Base-by-base conservation (phyloP, 2,888 invertebrate genomes). In the Ornithoptera priamus region DNA sequence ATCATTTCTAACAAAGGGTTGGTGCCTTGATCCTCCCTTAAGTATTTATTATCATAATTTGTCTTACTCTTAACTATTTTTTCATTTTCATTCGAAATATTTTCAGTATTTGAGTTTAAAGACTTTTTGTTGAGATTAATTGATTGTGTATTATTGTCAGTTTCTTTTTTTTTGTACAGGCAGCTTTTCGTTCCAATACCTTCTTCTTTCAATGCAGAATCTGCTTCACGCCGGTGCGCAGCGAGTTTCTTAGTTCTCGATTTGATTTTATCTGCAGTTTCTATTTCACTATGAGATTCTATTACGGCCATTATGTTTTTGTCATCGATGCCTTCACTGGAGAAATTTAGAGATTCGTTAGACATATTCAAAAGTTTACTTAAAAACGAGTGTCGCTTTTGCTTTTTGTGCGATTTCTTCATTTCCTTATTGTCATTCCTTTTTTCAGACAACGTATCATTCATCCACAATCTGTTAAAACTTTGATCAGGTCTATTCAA, bases 1-100 rank as follows among this genome's bases (percentile, higher is more conserved):
- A 91, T 73, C 81, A 89, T 84, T 57, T 87, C 85, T 15, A 91
- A 74, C 4, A 91, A 76, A 50, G 88, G 86, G 15, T 82, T 83
- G 0, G 90, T 91, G 64, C 86, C 81, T 39, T 90, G 82, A 0
- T 85, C 87, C 39, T 80, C 78, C 71, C 78, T 82, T 15, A 81
- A 77, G 42, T 73, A 80, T 71, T 78, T 80, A 24, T 67, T 22
- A 4, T 57, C 57, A 15, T 56, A 20, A 5, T 42, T 10, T 24
- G n/a, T 57, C 42, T 62, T 42, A 62, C 15, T 62, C 0, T 67
- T 42, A 10, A 57, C 2, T 4, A 1, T 56, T 57, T 69, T 30
- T 0, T 18, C 6, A 12, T n/a, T 65, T 6, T 61, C 15, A 12
- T 56, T 42, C 8, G 30, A 46, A 18, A 61, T 57, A 20, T 7